Evolutionary conservation across 2,113 vertebrate species (phyloP).

Genomic region (Brienomyrus longianalis): DNA sequence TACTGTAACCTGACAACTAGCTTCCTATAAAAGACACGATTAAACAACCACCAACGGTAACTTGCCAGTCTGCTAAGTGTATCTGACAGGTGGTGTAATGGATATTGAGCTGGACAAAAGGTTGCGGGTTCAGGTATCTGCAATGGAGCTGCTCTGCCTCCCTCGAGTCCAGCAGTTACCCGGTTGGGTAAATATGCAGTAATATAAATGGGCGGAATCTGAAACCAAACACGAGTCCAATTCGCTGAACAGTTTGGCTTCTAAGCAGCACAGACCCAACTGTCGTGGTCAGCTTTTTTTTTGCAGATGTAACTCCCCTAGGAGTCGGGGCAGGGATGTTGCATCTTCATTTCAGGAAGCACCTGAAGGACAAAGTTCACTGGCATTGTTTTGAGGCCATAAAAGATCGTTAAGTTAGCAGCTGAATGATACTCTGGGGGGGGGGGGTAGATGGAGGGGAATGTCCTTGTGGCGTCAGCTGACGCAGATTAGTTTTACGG

Average conservation of each 20-base stretch:
- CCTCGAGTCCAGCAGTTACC: not conserved
- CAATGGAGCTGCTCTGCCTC: not conserved
- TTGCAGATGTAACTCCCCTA: not conserved
- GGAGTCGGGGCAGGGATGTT: not conserved
- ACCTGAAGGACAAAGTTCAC: slow-evolving; percentile 19
- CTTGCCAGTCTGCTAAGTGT: not conserved
- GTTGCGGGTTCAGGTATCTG: not conserved
- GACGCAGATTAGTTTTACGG: not conserved
- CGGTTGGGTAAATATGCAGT: not conserved
- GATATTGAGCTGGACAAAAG: not conserved
- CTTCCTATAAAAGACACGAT: not conserved
- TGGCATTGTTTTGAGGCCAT: not conserved
- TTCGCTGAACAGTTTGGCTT: not conserved
- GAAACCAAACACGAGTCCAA: not conserved
- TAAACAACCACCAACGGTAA: not conserved
- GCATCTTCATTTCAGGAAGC: slow-evolving; percentile 3
- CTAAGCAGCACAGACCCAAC: not conserved
- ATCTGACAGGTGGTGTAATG: not conserved
- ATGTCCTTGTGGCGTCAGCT: not conserved
- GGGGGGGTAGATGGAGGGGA: not conserved
- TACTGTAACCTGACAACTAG: not conserved
- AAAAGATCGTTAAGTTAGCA: not conserved
- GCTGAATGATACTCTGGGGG: not conserved
- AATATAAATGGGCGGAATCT: slow-evolving; percentile 3
- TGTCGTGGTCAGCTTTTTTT: not conserved